Base-by-base conservation (phyloP, 1,140 invertebrate genomes). In the Akabosia matsudoensis region DNA sequence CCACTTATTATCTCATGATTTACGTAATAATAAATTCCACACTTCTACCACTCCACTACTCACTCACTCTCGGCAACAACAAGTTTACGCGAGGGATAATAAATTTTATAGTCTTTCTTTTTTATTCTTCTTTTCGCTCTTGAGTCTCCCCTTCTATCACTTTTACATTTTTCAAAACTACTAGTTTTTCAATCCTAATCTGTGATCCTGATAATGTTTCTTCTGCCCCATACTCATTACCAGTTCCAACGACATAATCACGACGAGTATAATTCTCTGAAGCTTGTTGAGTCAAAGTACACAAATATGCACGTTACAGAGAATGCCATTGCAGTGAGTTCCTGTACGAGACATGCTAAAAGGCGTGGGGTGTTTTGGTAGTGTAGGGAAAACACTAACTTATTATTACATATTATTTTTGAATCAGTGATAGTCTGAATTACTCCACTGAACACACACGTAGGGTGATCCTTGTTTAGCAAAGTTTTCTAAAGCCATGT, bases 1-100 rank as follows among this genome's bases (percentile, higher is more conserved):
- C 61, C 61, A 67, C 61, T 67, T 67, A 67, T 67, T 67, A 30
- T 67, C 61, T 67, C 61, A 67, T 67, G 61, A 67, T 67, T 67
- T 67, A 67, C 61, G 61, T 67, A 67, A 67, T 67, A 67, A 67
- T 67, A 67, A 67, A 67, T 67, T 67, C 61, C 61, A 67, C 61
- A 30, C 61, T 67, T 7, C 61, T 67, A 31, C 61, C 61, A 31
- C 61, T 67, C 28, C 61, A 31, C 54, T n/a, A 61, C 61, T 67
- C 61, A 67, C 61, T 67, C 61, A 67, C 61, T 67, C n/a, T 67
- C 30, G 31, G 28, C 30, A 67, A 67, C 30, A 67, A 28, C 61
- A 67, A 67, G 24, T 67, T 67, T 67, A 30, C 61, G 22, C 24
- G 61, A 67, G n/a, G 24, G 61, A 67, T 67, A 67, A 67, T 67